Evolutionary conservation across 2,113 vertebrate genomes (phyloP).

Genomic region (Hiodon tergisus): DNA sequence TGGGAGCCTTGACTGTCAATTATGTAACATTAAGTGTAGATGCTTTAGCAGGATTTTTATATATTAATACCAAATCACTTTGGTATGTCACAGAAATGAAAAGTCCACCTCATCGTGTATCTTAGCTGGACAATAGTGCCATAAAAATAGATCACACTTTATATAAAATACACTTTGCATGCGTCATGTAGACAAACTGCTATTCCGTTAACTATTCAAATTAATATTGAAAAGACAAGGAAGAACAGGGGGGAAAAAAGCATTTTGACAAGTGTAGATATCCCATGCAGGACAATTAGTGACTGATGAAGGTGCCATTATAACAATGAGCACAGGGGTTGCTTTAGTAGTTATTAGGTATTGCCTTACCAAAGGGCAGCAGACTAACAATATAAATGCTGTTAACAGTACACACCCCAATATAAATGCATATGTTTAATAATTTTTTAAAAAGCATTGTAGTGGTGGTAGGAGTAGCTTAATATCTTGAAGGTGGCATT

Average conservation of each 20-base stretch:
- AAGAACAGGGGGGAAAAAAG: background rate
- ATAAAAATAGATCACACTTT: background rate
- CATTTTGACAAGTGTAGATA: background rate
- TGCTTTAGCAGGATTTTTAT: background rate
- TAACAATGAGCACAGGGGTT: background rate
- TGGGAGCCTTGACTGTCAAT: slow-evolving; percentile 1
- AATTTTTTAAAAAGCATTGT: slow-evolving; percentile 19
- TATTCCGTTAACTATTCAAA: slow-evolving; percentile 6
- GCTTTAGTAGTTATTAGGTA: background rate
- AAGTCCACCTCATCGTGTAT: background rate
- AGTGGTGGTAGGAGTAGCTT: background rate
- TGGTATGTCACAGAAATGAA: background rate
- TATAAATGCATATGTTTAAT: slow-evolving; percentile 17
- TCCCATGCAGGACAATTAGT: background rate
- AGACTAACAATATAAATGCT: background rate
- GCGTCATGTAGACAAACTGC: background rate
- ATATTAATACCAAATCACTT: background rate
- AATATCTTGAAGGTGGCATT: too few species aligned
- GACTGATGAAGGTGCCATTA: too few species aligned
- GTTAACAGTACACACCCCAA: slow-evolving; percentile 10
- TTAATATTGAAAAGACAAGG: background rate
- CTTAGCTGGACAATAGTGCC: background rate
- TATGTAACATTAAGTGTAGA: background rate
- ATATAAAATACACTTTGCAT: background rate
- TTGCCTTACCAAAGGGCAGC: too few species aligned